Evolutionary conservation across 1,140 invertebrate species (phyloP).

Genomic region (Trichonephila clavata): DNA sequence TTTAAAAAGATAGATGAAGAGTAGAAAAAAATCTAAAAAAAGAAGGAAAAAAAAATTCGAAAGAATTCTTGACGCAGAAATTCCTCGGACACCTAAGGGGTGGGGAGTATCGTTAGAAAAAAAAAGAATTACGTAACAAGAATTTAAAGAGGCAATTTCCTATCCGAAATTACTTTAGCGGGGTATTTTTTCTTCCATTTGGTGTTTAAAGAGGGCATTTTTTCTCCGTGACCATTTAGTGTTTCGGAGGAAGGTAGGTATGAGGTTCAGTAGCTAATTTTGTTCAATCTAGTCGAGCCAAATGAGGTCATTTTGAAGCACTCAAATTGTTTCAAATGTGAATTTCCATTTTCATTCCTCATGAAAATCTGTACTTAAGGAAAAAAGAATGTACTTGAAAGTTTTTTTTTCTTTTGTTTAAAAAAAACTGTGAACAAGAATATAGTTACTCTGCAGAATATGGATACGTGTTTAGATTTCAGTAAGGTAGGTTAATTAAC

Average conservation of each 20-base stretch:
- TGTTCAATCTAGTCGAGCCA: slow-evolving; percentile 32
- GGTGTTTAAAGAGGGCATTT: slow-evolving; percentile 41
- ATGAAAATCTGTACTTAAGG: not conserved
- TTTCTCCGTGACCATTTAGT: slow-evolving; percentile 27
- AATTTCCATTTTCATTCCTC: slow-evolving; percentile 37
- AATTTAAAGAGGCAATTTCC: slow-evolving; percentile 70
- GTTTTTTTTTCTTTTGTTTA: not conserved
- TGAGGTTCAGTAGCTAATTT: slow-evolving; percentile 43
- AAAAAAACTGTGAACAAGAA: not conserved
- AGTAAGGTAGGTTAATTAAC: too few species aligned
- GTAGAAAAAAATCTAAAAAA: not conserved
- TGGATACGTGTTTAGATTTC: too few species aligned
- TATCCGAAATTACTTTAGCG: slow-evolving; percentile 62
- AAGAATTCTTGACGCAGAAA: slow-evolving; percentile 25
- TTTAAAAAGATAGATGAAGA: not conserved
- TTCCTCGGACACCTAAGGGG: slow-evolving; percentile 42
- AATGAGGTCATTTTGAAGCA: slow-evolving; percentile 49
- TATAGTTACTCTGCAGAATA: not conserved
- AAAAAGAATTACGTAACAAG: slow-evolving; percentile 60
- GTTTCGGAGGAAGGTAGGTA: not conserved
- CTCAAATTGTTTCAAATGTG: slow-evolving; percentile 51
- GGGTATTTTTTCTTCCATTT: slow-evolving; percentile 42
- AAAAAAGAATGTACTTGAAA: not conserved
- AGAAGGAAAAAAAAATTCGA: not conserved
- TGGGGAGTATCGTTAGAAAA: slow-evolving; percentile 8